Evolutionary conservation across 2,888 invertebrate species (phyloP).

Genomic region (Agonum fuliginosum): DNA sequence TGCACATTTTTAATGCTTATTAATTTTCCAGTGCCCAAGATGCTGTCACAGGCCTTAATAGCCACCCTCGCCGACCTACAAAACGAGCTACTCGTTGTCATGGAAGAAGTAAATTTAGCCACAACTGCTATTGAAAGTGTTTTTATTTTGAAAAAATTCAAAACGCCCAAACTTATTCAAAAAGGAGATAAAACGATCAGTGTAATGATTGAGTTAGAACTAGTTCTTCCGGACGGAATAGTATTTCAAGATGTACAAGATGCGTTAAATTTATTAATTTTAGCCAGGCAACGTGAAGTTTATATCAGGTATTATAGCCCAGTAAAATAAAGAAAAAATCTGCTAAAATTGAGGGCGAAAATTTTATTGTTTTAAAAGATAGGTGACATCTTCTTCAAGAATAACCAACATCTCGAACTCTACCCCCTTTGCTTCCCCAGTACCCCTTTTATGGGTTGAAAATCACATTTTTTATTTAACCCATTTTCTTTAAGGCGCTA

Average conservation of each 20-base stretch:
- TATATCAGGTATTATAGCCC: constrained; percentile 76
- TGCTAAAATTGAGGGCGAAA: too few species aligned
- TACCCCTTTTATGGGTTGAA: too few species aligned
- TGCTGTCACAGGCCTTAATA: constrained; percentile 71
- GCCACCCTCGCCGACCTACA: constrained; percentile 73
- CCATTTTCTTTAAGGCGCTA: too few species aligned
- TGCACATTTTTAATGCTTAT: not conserved
- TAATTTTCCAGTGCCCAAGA: constrained; percentile 51
- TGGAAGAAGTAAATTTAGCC: constrained; percentile 76
- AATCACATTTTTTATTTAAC: too few species aligned
- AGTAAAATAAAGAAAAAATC: too few species aligned
- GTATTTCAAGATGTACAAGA: constrained; percentile 72
- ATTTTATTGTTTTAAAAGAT: too few species aligned
- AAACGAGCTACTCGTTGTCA: constrained; percentile 72
- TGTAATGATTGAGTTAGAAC: constrained; percentile 61
- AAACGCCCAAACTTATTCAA: not conserved
- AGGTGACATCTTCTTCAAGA: too few species aligned
- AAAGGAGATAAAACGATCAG: constrained; percentile 60
- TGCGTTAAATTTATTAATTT: constrained; percentile 75
- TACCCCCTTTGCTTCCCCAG: too few species aligned
- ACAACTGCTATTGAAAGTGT: constrained; percentile 77
- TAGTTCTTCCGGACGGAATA: constrained; percentile 64
- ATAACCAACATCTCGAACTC: too few species aligned
- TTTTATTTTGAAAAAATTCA: constrained; percentile 66
- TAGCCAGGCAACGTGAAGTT: constrained; percentile 80